Base-by-base conservation (phyloP, 2,888 invertebrate species). In the Mayetiola destructor region DNA sequence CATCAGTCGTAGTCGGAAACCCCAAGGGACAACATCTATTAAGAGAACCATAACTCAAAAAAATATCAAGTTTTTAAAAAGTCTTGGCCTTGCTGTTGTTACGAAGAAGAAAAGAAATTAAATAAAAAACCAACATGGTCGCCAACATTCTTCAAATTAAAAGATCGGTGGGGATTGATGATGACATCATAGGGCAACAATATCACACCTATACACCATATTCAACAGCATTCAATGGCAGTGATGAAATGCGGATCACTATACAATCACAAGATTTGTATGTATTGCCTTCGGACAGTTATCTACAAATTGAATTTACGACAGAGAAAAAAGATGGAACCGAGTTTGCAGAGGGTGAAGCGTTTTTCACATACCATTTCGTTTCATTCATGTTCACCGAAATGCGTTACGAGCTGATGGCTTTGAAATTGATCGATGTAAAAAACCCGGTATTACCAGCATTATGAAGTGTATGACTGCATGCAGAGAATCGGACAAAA, bases 391-490 rank as follows among this genome's bases (percentile, higher is more conserved):
- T 68, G 12, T 68, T 68, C 59, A 65, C 66, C 57, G 65, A 65
- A 61, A 65, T 68, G 56, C 63, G 68, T 10, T 70, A 68, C 61
- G 66, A 68, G 59, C 23, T 68, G 12, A 66, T 59, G 67, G 65
- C 29, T 59, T 65, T 12, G 66, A 67, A 61, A 65, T 69, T 42
- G 66, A 68, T 64, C 60, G 63, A 6, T 62, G 53, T 23, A 64
- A 65, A 60, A 67, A 67, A 63, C 61, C 65, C 27, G 67, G 68
- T 16, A 61, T 68, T 14, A 65, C 67, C 29, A 63, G 65, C 10
- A 61, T 64, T 8, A 64, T 69, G 55, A 70, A 72, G 64, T 64
- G 64, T 57, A 68, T 63, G 60, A 60, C 66, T 12, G 69, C 68
- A 20, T 59, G 64, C 52, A 66, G 62, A 52, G 39, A 56, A 12